These are phyloP conservation scores for Pomacea maculata DNA, from an alignment of 1,140 invertebrate genomes.

Conservation along the genomic window DNA sequence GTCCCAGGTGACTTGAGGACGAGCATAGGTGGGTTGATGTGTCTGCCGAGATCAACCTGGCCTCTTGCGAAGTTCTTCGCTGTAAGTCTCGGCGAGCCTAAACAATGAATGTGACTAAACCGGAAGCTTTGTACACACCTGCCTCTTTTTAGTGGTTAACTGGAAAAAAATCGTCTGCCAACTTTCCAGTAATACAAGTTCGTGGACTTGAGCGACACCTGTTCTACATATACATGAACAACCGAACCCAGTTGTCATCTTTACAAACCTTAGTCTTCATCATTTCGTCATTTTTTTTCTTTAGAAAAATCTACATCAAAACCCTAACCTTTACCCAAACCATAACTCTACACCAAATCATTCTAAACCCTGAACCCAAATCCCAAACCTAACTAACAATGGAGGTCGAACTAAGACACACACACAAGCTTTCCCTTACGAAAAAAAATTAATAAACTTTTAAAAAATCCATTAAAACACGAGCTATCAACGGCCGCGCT, in stretches of 20 bases:
- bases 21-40: neutral
- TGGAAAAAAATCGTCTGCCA: too few species aligned
- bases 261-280: neutral
- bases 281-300: too few species aligned
- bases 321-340: neutral
- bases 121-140: too few species aligned
- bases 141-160: too few species aligned
- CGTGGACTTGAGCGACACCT: neutral
- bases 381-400: too few species aligned
- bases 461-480: neutral
- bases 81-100: too few species aligned
- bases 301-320: neutral
- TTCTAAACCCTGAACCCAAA: too few species aligned
- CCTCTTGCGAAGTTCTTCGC: too few species aligned
- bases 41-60: too few species aligned
- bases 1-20: neutral
- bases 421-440: neutral
- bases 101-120: too few species aligned
- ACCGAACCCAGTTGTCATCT: neutral
- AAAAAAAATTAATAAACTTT: neutral
- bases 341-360: too few species aligned
- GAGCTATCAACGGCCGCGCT: neutral
- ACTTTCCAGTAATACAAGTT: too few species aligned
- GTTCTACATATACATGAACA: neutral
- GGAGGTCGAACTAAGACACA: neutral